Evolutionary conservation across 2,113 vertebrate species (phyloP), one percentile per base, ranked within the genome.

Genomic region (Ageneiosus marmoratus): DNA sequence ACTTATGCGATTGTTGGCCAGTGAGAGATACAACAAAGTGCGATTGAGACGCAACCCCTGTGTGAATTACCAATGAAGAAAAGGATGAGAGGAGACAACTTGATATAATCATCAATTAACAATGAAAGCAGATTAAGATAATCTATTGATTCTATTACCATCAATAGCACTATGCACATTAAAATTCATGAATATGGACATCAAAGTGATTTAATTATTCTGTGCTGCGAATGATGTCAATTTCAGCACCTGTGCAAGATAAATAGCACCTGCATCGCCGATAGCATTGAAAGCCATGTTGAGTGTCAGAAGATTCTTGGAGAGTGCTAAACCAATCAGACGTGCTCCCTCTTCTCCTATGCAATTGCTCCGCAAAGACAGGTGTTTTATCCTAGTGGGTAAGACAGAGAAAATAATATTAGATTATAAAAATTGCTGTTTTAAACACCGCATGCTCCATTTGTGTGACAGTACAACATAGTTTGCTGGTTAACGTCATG

Each of bases 41-140:
- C 95, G 93, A 83, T 98, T 97, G 53, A 96, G 83, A 63, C 96
- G 92, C 80, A 98, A 90, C 13, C 95, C 96, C 97, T 98, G 85
- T 51, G 58, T 29, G 84, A 60, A 3, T 22, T n/a, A n/a, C 0
- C 16, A 58, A 32, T 27, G 13, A 72, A 24, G 16, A 48, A 8
- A 48, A 10, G 48, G 3, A 27, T 18, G 10, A 77, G 34, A 6
- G 34, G 9, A n/a, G 41, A 48, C 12, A 32, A 29, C 27, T 37
- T 18, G 4, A 41, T 27, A 81, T 29, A n/a, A n/a, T n/a, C n/a
- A n/a, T n/a, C n/a, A n/a, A n/a, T n/a, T n/a, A n/a, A n/a, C 12
- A 60, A 20, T 67, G 11, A 62, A n/a, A 58, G 4, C 29, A 18
- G 29, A 63, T 37, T 67, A 20, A 20, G 7, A 67, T 20, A 67